Percentiles rank a stretch among this genome's conserved stretches.
Evolutionary conservation across 2,797 vertebrate genomes (phyloP).

Genomic region (Galago senegalensis): DNA sequence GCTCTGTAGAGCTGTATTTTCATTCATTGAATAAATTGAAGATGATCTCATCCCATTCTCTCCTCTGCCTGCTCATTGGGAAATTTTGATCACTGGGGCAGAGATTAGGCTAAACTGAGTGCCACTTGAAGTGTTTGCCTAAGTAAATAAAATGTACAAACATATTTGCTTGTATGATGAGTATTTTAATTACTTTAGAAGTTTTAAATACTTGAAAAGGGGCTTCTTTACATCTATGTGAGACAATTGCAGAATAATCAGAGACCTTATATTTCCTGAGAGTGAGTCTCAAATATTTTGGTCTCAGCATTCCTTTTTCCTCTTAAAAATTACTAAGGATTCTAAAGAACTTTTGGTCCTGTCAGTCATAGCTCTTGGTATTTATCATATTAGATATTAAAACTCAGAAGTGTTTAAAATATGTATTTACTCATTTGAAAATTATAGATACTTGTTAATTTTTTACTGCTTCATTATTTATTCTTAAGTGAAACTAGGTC

Average conservation of each 20-base stretch:
- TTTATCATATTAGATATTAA: constrained; percentile 33
- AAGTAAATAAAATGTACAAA: not conserved
- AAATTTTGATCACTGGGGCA: not conserved
- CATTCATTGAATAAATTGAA: not conserved
- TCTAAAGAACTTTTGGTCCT: constrained; percentile 1
- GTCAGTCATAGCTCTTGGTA: not conserved
- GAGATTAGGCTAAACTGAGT: not conserved
- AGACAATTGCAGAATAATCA: not conserved
- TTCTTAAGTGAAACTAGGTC: constrained; percentile 3
- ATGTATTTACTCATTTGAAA: constrained; percentile 51
- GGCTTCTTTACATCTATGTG: constrained; percentile 28
- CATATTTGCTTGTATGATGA: constrained; percentile 17
- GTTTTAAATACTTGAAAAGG: constrained; percentile 42
- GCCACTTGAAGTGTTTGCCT: not conserved
- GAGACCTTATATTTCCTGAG: not conserved
- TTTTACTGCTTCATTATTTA: not conserved
- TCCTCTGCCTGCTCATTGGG: not conserved
- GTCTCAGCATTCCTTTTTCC: not conserved
- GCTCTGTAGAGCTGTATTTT: not conserved
- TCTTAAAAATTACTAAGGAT: not conserved
- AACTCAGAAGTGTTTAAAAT: not conserved
- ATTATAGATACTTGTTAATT: not conserved
- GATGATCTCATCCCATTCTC: not conserved
- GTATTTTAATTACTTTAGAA: constrained; percentile 58
- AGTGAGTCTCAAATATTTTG: not conserved